phyloP scores from a whole-genome alignment of 2,797 vertebrate genomes.

The Epinephelus coioides region DNA sequence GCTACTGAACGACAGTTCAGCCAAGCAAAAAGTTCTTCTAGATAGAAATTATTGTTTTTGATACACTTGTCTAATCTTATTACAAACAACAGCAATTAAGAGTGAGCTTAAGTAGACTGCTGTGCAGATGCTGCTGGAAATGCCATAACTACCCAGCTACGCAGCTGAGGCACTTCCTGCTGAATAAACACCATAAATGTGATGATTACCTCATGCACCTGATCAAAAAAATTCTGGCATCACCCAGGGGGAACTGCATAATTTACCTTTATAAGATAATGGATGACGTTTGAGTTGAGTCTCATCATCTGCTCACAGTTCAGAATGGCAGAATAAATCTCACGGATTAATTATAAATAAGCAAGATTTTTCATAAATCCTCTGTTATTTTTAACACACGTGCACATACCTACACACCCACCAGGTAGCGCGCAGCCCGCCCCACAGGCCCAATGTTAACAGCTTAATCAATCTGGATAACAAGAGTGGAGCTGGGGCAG shows the following conservation, averaged over 20 bases:
- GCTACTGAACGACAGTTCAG: constrained; percentile 10
- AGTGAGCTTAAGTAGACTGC: constrained; percentile 9
- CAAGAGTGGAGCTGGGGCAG: constrained; percentile 65
- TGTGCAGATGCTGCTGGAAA: constrained; percentile 40
- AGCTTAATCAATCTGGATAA: constrained; percentile 82
- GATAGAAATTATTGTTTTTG: constrained; percentile 30
- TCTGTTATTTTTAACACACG: constrained; percentile 54
- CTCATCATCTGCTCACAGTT: constrained; percentile 43
- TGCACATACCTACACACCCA: constrained; percentile 37
- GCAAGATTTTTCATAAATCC: constrained; percentile 56
- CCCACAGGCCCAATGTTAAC: constrained; percentile 73
- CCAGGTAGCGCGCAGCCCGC: constrained; percentile 51
- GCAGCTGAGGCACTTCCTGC: constrained; percentile 38
- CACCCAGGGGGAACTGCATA: constrained; percentile 22
- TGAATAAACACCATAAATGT: constrained; percentile 51
- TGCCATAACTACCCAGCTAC: constrained; percentile 18
- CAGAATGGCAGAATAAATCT: constrained; percentile 45
- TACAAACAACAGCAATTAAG: constrained; percentile 33
- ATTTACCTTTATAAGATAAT: constrained; percentile 48
- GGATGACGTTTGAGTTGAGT: constrained; percentile 24
- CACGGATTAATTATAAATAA: constrained; percentile 51
- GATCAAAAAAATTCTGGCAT: constrained; percentile 46
- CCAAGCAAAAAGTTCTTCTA: not conserved
- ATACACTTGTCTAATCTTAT: constrained; percentile 30
- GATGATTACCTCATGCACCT: constrained; percentile 47